Base-by-base conservation (phyloP, 2,888 invertebrate species). In the Aphodius sticticus region DNA sequence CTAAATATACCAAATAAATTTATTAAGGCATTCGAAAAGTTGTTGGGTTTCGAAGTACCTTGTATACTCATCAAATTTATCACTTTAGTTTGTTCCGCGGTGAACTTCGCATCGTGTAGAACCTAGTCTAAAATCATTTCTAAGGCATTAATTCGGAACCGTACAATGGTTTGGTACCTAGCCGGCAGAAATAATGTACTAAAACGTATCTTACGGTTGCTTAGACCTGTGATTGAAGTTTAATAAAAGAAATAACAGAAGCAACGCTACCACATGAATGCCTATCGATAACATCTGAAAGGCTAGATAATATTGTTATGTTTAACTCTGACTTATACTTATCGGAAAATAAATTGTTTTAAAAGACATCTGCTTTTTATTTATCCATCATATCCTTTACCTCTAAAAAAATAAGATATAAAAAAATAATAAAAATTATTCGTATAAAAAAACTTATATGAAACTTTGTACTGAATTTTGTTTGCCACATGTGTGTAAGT, bases 241-340 rank as follows among this genome's bases (percentile, higher is more conserved):
- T 53, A 53, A 84, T 83, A 79, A 76, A 82, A 80, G 3, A 26
- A 26, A 26, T n/a, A 26, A 76, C 70, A 85, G 85, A 86, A 85
- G 84, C 85, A 83, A 85, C 84, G 84, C 84, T 85, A 85, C 82
- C 85, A 85, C 84, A 85, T 83, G 16, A 36, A 85, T 84, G 85
- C 84, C 86, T 86, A 87, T 86, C 85, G 80, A 81, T 85, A 84
- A 85, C 85, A 85, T 86, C 86, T 85, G 85, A 86, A 85, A 85
- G 86, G 86, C 85, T 85, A 86, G 85, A 85, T 85, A 87, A 88
- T 87, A 87, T 88, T 88, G 88, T 88, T 89, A 88, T 87, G 87
- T 87, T 88, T 87, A 88, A 88, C 86, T 87, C 84, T 85, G 86
- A 87, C 87, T 87, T 88, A 87, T 88, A 87, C 85, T 86, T 86